Conservation (phyloP, 2,888 invertebrate genomes). For the Hypolimnas misippus region DNA sequence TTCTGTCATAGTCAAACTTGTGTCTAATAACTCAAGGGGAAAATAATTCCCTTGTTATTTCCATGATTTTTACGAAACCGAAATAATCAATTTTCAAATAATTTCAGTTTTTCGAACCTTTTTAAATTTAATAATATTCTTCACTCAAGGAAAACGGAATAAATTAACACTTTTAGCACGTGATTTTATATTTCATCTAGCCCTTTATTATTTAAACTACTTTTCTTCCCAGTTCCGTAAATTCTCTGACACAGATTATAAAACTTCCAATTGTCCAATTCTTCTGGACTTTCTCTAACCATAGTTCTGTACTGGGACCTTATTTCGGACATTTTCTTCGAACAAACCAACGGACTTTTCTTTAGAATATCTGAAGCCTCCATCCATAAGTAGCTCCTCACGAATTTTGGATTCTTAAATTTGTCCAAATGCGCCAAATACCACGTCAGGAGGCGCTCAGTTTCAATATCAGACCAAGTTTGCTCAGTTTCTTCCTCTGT, state of each 20-base stretch:
- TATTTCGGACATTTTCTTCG: conserved; percentile 75
- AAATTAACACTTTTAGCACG: not conserved
- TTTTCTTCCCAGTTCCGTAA: conserved; percentile 72
- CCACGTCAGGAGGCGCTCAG: conserved; percentile 66
- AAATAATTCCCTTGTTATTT: no score
- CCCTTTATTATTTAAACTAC: conserved; percentile 4
- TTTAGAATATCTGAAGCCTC: conserved; percentile 64
- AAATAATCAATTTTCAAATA: no score
- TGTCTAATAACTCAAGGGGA: no score
- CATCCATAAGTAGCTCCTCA: conserved; percentile 71
- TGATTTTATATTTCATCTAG: conserved; percentile 4
- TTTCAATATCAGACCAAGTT: conserved; percentile 65
- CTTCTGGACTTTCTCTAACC: conserved; percentile 62
- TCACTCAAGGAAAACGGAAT: not conserved
- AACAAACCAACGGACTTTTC: conserved; percentile 70
- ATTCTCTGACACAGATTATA: conserved; percentile 73
- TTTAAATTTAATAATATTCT: no score
- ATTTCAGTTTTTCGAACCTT: no score
- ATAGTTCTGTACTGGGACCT: conserved; percentile 68
- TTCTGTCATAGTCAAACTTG: no score
- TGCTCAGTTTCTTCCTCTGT: conserved; percentile 49
- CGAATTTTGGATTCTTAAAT: conserved; percentile 74
- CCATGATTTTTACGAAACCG: no score
- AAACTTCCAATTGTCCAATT: conserved; percentile 65
- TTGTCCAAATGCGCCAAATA: conserved; percentile 73